Conservation (phyloP, 2,113 vertebrate species). For the Syrrhaptes paradoxus region DNA sequence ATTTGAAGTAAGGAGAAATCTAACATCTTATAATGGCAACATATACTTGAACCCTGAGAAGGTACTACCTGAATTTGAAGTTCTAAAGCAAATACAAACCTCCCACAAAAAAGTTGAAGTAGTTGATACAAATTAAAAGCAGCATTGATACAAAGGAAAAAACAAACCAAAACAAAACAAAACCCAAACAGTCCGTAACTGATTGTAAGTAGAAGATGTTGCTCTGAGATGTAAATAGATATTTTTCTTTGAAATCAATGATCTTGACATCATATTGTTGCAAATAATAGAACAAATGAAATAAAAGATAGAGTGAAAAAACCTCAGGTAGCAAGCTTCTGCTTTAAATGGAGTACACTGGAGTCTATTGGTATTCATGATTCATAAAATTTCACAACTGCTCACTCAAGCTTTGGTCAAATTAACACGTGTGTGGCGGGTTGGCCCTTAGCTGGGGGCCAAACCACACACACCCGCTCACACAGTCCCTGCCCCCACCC, state of each 20-base stretch:
- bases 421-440: too few relatives aligned
- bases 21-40: background rate
- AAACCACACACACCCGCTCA: too few relatives aligned
- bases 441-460: too few relatives aligned
- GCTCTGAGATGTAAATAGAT: background rate
- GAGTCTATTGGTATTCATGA: background rate
- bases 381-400: background rate
- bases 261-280: rapidly evolving
- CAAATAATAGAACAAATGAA: background rate
- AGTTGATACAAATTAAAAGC: background rate
- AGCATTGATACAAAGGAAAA: background rate
- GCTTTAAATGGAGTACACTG: background rate
- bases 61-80: background rate
- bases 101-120: background rate
- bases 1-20: background rate
- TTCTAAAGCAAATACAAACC: background rate
- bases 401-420: background rate
- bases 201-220: background rate
- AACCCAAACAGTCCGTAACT: background rate
- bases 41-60: background rate
- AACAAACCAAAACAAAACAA: background rate
- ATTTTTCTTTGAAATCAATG: background rate
- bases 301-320: background rate
- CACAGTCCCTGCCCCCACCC: too few relatives aligned
- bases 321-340: background rate